phyloP scores from a whole-genome alignment of 92 coral and sea anemone species.

The Porites divaricata region DNA sequence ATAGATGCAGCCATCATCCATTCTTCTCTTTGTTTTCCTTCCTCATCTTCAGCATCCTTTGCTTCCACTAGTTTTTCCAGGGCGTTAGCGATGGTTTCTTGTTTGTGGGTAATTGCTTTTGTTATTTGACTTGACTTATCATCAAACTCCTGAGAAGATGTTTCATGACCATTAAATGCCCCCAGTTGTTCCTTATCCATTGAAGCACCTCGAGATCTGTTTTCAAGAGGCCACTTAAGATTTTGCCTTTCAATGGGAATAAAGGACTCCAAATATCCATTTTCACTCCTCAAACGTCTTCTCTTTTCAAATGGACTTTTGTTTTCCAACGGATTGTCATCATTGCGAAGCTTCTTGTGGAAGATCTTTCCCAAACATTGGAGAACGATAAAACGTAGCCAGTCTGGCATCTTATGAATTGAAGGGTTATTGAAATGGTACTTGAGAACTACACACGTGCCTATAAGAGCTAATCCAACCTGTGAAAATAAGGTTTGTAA shows the following conservation, averaged over 20 bases:
- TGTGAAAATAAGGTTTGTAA: constrained; percentile 5
- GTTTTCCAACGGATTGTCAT: constrained; percentile 48
- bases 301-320: constrained; percentile 29
- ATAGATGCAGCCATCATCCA: constrained; percentile 97
- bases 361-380: constrained; percentile 88
- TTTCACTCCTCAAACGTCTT: constrained; percentile 39
- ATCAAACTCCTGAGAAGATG: constrained; percentile 8
- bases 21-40: constrained; percentile 81
- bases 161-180: constrained; percentile 10
- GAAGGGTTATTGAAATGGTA: constrained; percentile 88
- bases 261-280: constrained; percentile 54
- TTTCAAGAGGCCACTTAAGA: no score
- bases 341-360: constrained; percentile 57
- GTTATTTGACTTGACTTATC: constrained; percentile 2
- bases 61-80: constrained; percentile 79
- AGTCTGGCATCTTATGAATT: constrained; percentile 84
- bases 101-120: constrained; percentile 78
- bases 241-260: not conserved
- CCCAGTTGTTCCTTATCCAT: constrained; percentile 18
- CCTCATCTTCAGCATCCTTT: constrained; percentile 77
- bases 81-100: constrained; percentile 78
- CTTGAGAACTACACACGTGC: constrained; percentile 93
- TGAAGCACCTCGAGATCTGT: not conserved
- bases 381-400: constrained; percentile 89
- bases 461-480: constrained; percentile 96